Base-by-base conservation (phyloP, 1,140 invertebrate species). In the Papilio helenus region DNA sequence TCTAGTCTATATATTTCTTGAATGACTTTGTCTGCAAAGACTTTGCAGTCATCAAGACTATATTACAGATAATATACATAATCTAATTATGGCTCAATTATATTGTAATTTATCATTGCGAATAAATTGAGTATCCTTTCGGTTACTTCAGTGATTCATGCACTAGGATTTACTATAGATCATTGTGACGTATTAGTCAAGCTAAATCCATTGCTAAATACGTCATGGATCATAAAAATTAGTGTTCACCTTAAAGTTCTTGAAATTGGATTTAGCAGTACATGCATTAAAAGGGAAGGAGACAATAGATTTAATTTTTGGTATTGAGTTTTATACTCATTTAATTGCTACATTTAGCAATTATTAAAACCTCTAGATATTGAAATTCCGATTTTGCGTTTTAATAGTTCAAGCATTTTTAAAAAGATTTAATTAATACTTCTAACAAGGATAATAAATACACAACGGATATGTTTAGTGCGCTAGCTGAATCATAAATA, bases 401-500 rank as follows among this genome's bases (percentile, higher is more conserved):
- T 26, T 26, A 26, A 61, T 26, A 14, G 26, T 4, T 65, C 44
- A 46, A 46, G 44, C n/a, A n/a, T n/a, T n/a, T n/a, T n/a, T n/a
- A n/a, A n/a, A n/a, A n/a, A 18, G 2, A 65, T 65, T 65, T 65
- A 65, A 34, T 65, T 65, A 1, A 65, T 65, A 26, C 20, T 26
- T 26, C 23, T 65, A 29, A 65, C 14, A 29, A 29, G 61, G 34
- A 10, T 65, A 65, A 65, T 65, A 10, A 34, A 65, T 29, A 65
- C 61, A 29, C 26, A 65, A 65, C 61, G 61, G 61, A 65, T 65
- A 65, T 29, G 12, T 14, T 34, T 29, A 65, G 3, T 65, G 23
- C 10, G 61, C 23, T 14, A 65, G 26, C 12, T 65, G 61, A 65
- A 34, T 65, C 61, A 65, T 65, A 65, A 65, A 65, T 65, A 29